These are phyloP conservation scores for silkworm (Bombyx mori) DNA, from an alignment of 1,140 invertebrate species.

Conservation along the genomic window DNA sequence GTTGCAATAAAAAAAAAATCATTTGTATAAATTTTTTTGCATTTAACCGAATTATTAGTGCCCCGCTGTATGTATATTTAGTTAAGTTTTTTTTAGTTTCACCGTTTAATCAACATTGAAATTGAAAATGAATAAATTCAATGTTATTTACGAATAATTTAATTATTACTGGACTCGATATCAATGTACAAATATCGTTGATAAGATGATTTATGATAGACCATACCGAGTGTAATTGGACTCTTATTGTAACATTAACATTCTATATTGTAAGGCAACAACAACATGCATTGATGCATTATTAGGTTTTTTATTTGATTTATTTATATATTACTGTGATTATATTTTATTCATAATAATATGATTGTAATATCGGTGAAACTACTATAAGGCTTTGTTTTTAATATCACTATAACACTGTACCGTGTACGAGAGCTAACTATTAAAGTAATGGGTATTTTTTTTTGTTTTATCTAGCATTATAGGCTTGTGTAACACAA, in stretches of 20 bases:
- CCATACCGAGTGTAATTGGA: too few species aligned
- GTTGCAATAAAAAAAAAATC: slow-evolving; percentile 55
- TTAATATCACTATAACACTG: slow-evolving; percentile 39
- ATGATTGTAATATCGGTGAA: slow-evolving; percentile 28
- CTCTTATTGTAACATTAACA: too few species aligned
- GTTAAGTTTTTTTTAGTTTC: slow-evolving; percentile 5
- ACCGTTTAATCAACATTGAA: too few species aligned
- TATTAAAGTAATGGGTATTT: slow-evolving; percentile 51
- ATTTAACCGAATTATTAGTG: slow-evolving; percentile 18
- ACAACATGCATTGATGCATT: too few species aligned
- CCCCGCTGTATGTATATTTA: slow-evolving; percentile 37
- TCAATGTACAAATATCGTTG: too few species aligned
- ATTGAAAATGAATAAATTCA: too few species aligned
- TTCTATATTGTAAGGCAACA: too few species aligned
- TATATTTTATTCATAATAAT: slow-evolving; percentile 24
- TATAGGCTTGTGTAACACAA: slow-evolving; percentile 42
- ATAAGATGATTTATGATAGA: too few species aligned
- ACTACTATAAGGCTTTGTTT: slow-evolving; percentile 28
- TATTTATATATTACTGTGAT: slow-evolving; percentile 43
- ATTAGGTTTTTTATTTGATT: too few species aligned
- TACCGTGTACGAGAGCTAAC: slow-evolving; percentile 40
- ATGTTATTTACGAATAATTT: too few species aligned
- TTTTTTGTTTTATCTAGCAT: slow-evolving; percentile 44
- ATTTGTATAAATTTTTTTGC: slow-evolving; percentile 28
- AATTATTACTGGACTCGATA: too few species aligned